phyloP scores from a whole-genome alignment of 1,140 invertebrate genomes.

The Gonatopus flavifemur region DNA sequence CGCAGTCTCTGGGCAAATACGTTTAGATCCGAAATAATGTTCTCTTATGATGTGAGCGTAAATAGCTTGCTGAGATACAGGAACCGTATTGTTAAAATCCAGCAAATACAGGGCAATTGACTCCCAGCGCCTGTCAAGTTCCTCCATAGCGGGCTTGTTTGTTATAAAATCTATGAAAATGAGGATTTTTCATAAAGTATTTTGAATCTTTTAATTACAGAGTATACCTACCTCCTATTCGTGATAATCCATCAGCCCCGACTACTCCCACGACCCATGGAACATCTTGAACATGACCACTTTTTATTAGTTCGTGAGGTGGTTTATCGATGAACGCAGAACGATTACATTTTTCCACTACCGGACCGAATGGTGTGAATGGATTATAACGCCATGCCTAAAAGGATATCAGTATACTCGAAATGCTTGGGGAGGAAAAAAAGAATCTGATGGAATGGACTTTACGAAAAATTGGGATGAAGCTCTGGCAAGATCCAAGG shows the following conservation, averaged over 20 bases:
- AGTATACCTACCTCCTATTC: slow-evolving; percentile 51
- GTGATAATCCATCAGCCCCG: slow-evolving; percentile 59
- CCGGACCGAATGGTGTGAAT: slow-evolving; percentile 61
- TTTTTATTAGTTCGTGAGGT: slow-evolving; percentile 55
- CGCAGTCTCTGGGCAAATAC: slow-evolving; percentile 37
- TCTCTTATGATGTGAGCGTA: slow-evolving; percentile 58
- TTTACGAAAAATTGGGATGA: background rate
- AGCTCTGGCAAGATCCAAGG: background rate
- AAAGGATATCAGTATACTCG: slow-evolving; percentile 3
- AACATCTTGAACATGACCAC: slow-evolving; percentile 50
- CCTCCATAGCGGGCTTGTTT: slow-evolving; percentile 44
- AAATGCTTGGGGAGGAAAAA: background rate
- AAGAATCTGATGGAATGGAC: background rate
- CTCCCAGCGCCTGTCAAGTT: slow-evolving; percentile 60
- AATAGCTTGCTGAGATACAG: slow-evolving; percentile 36
- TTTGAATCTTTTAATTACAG: background rate
- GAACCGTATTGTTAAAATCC: slow-evolving; percentile 63
- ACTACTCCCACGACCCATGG: slow-evolving; percentile 60
- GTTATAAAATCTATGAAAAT: slow-evolving; percentile 49
- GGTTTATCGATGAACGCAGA: slow-evolving; percentile 57
- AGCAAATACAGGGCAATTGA: slow-evolving; percentile 59
- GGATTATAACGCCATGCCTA: slow-evolving; percentile 54
- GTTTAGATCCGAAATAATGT: slow-evolving; percentile 53
- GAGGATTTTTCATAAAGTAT: background rate
- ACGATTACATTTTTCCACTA: slow-evolving; percentile 49